Percentiles rank a stretch among this genome's conserved stretches.
Evolutionary conservation across 2,888 invertebrate genomes (phyloP).

Genomic region (Napeogenes sylphis): DNA sequence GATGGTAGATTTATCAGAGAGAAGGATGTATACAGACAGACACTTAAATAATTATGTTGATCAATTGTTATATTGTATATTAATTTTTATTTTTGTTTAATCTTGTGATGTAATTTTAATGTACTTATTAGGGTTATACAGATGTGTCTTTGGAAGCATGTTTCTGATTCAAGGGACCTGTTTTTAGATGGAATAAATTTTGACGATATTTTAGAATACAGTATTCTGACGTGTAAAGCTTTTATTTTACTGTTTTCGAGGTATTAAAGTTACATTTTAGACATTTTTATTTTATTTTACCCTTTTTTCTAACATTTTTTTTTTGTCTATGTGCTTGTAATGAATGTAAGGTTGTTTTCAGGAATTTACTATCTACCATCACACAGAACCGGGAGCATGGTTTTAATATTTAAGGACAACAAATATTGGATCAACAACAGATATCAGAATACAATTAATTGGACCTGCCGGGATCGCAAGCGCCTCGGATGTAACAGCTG

Average conservation of each 20-base stretch:
- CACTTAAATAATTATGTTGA: constrained; percentile 39
- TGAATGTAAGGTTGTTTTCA: constrained; percentile 44
- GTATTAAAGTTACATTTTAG: constrained; percentile 16
- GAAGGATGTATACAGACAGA: constrained; percentile 52
- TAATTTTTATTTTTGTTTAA: constrained; percentile 40
- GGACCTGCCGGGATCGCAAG: constrained; percentile 70
- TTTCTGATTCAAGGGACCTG: constrained; percentile 67
- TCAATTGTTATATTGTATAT: constrained; percentile 34
- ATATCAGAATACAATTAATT: constrained; percentile 71
- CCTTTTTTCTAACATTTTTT: constrained; percentile 9
- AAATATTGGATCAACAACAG: constrained; percentile 74
- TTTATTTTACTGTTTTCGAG: constrained; percentile 22
- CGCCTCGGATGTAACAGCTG: constrained; percentile 68
- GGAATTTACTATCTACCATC: constrained; percentile 71
- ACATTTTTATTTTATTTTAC: constrained; percentile 23
- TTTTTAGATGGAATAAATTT: constrained; percentile 51
- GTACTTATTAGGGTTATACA: constrained; percentile 40
- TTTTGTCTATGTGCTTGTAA: constrained; percentile 19
- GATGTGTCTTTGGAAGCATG: constrained; percentile 52
- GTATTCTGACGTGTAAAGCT: constrained; percentile 51
- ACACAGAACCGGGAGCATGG: constrained; percentile 72
- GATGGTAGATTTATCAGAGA: constrained; percentile 70
- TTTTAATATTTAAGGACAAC: constrained; percentile 70
- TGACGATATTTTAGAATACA: constrained; percentile 65
- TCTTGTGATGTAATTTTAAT: constrained; percentile 62